Percentiles rank a stretch among this genome's conserved stretches.
Evolutionary conservation across 2,113 vertebrate genomes (phyloP).

Genomic region (Cyanoliseus patagonus): DNA sequence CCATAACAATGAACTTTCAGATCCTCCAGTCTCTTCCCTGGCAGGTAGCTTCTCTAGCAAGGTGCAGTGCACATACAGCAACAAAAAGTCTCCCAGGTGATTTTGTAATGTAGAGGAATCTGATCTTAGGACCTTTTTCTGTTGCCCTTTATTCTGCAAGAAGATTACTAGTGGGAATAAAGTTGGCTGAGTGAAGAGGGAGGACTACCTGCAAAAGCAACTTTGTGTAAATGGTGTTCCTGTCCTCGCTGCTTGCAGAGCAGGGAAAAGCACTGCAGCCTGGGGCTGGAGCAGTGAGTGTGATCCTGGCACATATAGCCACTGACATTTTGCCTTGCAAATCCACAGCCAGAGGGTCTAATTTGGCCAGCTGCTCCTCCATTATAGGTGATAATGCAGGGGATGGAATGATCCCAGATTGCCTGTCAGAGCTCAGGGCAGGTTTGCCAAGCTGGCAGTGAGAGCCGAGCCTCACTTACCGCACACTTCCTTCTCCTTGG

Average conservation of each 20-base stretch:
- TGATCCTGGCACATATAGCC: not conserved
- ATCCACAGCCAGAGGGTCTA: not conserved
- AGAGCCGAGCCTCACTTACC: not conserved
- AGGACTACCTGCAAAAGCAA: not conserved
- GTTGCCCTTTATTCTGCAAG: not conserved
- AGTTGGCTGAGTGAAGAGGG: not conserved
- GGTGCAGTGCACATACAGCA: not conserved
- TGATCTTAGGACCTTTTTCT: not conserved
- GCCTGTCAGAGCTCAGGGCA: not conserved
- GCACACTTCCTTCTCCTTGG: not conserved
- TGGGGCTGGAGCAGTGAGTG: rapidly evolving
- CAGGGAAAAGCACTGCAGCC: not conserved
- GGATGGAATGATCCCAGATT: not conserved
- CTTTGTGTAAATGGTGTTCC: not conserved
- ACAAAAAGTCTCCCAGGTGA: not conserved
- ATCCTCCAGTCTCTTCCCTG: not conserved
- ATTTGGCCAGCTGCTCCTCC: conserved; percentile 25
- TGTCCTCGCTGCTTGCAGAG: rapidly evolving
- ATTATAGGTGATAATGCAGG: conserved; percentile 48
- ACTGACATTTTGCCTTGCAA: not conserved
- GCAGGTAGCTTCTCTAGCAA: not conserved
- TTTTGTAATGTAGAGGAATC: not conserved
- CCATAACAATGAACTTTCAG: not conserved
- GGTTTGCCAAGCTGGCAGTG: not conserved
- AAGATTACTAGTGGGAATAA: not conserved